These are phyloP conservation scores for mouse (Mus musculus) DNA, from an alignment of 2,113 vertebrate species.

Conservation along the genomic window DNA sequence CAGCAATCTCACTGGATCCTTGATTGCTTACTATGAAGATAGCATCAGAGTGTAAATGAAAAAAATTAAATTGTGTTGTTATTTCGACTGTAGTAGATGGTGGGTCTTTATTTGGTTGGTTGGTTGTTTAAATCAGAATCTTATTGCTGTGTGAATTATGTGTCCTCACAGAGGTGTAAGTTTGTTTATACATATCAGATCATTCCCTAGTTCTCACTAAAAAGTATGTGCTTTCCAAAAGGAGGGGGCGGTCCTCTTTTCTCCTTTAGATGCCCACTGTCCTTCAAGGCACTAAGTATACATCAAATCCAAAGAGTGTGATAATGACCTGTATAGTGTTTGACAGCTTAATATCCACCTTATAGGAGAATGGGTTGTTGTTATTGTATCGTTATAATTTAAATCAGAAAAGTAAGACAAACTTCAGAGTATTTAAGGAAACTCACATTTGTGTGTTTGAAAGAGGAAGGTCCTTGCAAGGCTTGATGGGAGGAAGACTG, in stretches of 20 bases:
- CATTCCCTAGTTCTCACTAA: not conserved
- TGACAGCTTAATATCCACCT: constrained; percentile 17
- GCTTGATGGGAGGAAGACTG: not conserved
- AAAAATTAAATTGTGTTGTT: not conserved
- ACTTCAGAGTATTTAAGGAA: constrained; percentile 28
- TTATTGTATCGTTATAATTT: not conserved
- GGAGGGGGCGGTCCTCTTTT: not conserved
- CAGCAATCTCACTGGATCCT: not conserved
- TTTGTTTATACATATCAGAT: not conserved
- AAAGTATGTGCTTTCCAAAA: not conserved
- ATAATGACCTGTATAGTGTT: not conserved
- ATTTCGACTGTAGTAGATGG: not conserved
- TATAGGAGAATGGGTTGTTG: not conserved
- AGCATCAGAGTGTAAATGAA: not conserved
- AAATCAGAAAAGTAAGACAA: constrained; percentile 5
- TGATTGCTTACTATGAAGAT: constrained; percentile 16
- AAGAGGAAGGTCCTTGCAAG: not conserved
- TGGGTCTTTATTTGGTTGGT: not conserved
- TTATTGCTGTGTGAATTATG: not conserved
- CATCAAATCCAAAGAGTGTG: not conserved
- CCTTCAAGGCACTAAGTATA: not conserved
- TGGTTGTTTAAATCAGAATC: not conserved
- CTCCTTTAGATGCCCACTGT: not conserved
- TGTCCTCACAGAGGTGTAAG: not conserved
- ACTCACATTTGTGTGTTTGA: not conserved